These are phyloP conservation scores for Dicerorhinus sumatrensis DNA, from an alignment of 2,113 vertebrate genomes.

Conservation along the genomic window DNA sequence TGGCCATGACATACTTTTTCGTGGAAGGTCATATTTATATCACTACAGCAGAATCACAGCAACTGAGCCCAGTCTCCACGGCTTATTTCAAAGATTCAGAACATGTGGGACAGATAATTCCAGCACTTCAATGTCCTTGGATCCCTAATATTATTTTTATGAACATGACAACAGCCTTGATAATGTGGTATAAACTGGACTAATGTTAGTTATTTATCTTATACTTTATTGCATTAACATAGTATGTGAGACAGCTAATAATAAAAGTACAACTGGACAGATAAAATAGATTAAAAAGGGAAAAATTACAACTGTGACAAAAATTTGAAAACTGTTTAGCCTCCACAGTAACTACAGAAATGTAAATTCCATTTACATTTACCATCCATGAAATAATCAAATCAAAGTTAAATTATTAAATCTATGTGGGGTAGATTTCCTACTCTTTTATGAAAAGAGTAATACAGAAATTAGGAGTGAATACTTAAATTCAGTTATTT, in stretches of 20 bases:
- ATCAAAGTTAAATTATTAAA: neutral
- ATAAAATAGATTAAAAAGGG: neutral
- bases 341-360: neutral
- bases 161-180: neutral
- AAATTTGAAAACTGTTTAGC: neutral
- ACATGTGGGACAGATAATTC: neutral
- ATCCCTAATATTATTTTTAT: constrained; percentile 38
- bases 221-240: neutral
- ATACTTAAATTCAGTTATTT: neutral
- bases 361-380: neutral
- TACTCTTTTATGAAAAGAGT: neutral
- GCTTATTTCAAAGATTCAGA: neutral
- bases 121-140: neutral
- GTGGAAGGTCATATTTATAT: constrained; percentile 64
- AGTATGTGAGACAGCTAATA: neutral
- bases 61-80: neutral
- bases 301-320: neutral
- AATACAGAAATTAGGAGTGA: neutral
- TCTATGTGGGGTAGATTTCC: too few relatives aligned
- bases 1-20: constrained; percentile 65
- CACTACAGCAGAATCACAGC: neutral
- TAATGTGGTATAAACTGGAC: neutral
- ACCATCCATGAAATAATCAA: neutral
- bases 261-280: neutral
- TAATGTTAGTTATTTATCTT: neutral